phyloP scores from a whole-genome alignment of 2,113 vertebrate species.

The Zosterops hypoxanthus region DNA sequence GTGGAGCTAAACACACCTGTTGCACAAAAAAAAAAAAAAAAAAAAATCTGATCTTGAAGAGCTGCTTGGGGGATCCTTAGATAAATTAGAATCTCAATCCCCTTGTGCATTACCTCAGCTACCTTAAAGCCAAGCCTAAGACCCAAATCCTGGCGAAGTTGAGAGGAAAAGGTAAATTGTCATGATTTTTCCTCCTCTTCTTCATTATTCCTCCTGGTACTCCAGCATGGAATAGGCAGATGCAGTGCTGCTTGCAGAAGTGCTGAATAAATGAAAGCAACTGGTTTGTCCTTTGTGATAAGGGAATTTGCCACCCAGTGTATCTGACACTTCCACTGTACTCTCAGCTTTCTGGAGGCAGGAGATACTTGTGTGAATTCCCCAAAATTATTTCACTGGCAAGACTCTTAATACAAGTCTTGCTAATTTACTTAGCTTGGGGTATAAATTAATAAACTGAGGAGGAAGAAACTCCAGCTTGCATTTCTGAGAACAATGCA shows the following conservation, averaged over 20 bases:
- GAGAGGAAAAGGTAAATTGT: background rate
- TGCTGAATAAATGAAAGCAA: background rate
- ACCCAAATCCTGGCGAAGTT: background rate
- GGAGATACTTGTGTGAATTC: background rate
- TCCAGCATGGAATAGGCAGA: background rate
- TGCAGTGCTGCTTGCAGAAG: background rate
- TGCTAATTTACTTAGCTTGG: slow-evolving; percentile 73
- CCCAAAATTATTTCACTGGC: background rate
- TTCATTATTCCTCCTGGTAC: background rate
- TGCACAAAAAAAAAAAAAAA: background rate
- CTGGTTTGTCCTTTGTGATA: background rate
- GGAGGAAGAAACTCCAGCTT: slow-evolving; percentile 42
- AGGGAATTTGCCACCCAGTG: background rate
- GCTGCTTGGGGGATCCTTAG: background rate
- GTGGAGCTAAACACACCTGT: background rate
- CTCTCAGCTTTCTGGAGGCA: slow-evolving; percentile 35
- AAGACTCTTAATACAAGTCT: slow-evolving; percentile 55
- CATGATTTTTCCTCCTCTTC: background rate
- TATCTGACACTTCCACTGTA: slow-evolving; percentile 12
- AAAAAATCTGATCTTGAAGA: background rate
- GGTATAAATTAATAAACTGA: slow-evolving; percentile 76
- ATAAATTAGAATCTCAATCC: background rate
- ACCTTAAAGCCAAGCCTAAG: background rate
- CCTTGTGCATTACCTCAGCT: background rate
- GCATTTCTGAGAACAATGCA: slow-evolving; percentile 57